Conservation (phyloP, 1,140 invertebrate genomes). For the Cotesia typhae region DNA sequence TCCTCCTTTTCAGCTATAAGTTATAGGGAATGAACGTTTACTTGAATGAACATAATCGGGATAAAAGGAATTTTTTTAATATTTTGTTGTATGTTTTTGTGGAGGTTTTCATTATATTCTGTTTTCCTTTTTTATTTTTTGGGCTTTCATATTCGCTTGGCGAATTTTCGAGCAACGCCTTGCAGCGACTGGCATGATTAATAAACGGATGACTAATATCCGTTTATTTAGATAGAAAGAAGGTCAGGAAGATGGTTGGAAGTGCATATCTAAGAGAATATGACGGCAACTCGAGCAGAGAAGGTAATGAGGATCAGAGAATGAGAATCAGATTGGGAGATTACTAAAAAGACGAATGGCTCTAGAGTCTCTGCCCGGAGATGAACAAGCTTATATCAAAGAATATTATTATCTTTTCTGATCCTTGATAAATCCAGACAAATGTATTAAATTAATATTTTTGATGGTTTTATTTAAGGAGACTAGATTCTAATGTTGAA, state of each 20-base stretch:
- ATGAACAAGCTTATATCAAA: conserved; percentile 22
- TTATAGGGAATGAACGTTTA: conserved; percentile 1
- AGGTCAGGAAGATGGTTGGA: conserved; percentile 12
- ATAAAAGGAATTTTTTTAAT: conserved; percentile 15
- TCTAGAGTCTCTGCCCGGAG: background rate
- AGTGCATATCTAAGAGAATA: conserved; percentile 29
- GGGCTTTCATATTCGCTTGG: conserved; percentile 11
- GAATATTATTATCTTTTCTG: background rate
- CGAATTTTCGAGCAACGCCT: conserved; percentile 37
- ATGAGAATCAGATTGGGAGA: background rate
- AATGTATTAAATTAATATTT: conserved; percentile 34
- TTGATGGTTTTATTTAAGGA: background rate
- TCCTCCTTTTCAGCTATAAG: conserved; percentile 3
- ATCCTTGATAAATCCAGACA: too few relatives aligned
- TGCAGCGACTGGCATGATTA: conserved; percentile 40
- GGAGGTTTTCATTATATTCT: background rate
- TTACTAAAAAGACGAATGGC: background rate
- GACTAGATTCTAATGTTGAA: too few relatives aligned
- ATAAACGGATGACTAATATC: conserved; percentile 42
- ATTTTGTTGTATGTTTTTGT: conserved; percentile 2
- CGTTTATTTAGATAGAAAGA: conserved; percentile 38
- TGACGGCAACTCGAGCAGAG: background rate
- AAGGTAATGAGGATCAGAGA: conserved; percentile 10
- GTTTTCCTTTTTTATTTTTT: background rate
- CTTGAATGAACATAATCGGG: conserved; percentile 24